These are phyloP conservation scores for Ctenicera cuprea DNA, from an alignment of 2,888 invertebrate species.

Conservation along the genomic window DNA sequence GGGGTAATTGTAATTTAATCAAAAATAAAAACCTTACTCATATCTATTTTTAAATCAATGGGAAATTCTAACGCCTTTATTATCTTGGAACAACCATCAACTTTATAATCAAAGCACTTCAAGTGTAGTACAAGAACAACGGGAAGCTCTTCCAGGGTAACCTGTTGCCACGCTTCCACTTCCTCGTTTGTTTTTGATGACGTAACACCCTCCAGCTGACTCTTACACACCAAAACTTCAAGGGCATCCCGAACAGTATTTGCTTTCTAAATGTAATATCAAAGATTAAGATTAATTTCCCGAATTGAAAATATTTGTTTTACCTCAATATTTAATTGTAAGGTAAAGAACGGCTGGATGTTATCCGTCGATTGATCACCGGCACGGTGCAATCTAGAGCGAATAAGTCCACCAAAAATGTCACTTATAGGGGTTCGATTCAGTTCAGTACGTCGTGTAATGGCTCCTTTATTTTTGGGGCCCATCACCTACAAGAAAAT, in stretches of 20 bases:
- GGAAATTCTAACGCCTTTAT: conserved; percentile 93
- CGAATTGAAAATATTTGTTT: too few relatives aligned
- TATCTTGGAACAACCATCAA: conserved; percentile 93
- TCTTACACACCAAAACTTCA: conserved; percentile 89
- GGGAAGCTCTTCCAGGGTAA: conserved; percentile 92
- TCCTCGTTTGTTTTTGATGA: conserved; percentile 87
- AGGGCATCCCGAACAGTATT: conserved; percentile 90
- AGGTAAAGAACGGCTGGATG: conserved; percentile 96
- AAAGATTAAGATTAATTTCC: too few relatives aligned
- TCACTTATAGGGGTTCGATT: conserved; percentile 92
- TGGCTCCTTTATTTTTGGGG: conserved; percentile 90
- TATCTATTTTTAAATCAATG: conserved; percentile 91
- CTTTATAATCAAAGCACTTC: conserved; percentile 94
- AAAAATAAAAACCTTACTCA: conserved; percentile 75
- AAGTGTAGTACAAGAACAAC: conserved; percentile 92
- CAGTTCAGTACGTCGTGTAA: conserved; percentile 89
- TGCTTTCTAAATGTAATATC: conserved; percentile 78
- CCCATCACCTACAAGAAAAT: conserved; percentile 81
- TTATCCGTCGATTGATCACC: conserved; percentile 90
- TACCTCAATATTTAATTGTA: conserved; percentile 96
- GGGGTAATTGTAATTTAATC: too few relatives aligned
- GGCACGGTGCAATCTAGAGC: conserved; percentile 86
- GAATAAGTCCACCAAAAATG: conserved; percentile 94
- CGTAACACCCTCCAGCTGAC: conserved; percentile 90
- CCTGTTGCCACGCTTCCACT: conserved; percentile 93